A percentile compares a stretch with the other conserved stretches of the same genome.
Conservation (phyloP, 2,113 vertebrate species). For the Aegithalos caudatus region DNA sequence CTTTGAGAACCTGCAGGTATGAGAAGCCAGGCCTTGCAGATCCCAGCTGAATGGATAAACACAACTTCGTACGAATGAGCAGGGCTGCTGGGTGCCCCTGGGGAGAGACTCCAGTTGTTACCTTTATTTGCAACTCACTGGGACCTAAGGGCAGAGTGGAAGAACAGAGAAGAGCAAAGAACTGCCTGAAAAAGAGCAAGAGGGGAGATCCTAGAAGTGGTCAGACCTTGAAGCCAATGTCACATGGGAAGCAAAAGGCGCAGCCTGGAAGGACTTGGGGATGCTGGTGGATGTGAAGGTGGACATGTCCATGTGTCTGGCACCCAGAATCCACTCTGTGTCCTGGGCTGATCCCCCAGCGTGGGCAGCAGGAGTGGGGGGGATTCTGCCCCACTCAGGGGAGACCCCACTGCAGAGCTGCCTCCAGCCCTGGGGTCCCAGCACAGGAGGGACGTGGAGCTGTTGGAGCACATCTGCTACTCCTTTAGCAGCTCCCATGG, state of each 20-base stretch:
- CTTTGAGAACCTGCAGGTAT: neutral
- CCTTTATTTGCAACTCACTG: neutral
- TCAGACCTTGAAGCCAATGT: neutral
- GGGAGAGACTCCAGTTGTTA: neutral
- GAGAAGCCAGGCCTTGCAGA: neutral
- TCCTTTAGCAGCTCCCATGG: neutral
- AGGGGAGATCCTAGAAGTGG: neutral
- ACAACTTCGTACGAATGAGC: neutral
- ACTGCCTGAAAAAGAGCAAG: neutral
- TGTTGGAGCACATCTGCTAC: neutral
- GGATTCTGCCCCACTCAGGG: neutral
- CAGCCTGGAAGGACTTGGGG: neutral
- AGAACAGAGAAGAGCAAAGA: neutral
- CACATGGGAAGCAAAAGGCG: neutral
- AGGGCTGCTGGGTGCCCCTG: neutral
- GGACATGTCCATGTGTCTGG: neutral
- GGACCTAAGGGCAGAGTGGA: neutral
- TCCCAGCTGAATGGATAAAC: neutral
- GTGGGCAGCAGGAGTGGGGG: neutral
- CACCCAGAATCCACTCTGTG: neutral
- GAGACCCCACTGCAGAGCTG: neutral
- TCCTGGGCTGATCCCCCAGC: neutral
- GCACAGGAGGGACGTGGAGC: neutral
- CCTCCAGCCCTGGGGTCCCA: neutral
- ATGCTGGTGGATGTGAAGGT: neutral